These are phyloP conservation scores for Drosophila seguyi DNA, from an alignment of 1,140 invertebrate species.

Conservation along the genomic window DNA sequence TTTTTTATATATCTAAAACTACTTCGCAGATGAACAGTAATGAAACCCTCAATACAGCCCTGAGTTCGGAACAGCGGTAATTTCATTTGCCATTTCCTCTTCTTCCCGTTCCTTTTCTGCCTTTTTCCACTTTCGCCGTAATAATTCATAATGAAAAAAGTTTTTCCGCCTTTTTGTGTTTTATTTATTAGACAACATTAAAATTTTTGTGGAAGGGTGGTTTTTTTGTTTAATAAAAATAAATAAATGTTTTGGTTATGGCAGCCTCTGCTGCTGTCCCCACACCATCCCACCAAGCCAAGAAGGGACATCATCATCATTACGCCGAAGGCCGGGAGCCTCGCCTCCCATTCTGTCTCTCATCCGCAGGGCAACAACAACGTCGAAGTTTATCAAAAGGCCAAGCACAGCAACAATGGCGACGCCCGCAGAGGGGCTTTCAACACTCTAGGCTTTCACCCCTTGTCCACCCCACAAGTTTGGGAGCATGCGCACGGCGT, in stretches of 20 bases:
- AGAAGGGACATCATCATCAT: conserved; percentile 68
- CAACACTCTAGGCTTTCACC: neutral
- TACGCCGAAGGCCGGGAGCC: conserved; percentile 33
- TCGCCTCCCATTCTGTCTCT: conserved; percentile 24
- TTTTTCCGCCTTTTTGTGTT: conserved; percentile 53
- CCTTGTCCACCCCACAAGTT: neutral
- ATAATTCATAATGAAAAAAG: conserved; percentile 83
- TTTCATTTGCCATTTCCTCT: conserved; percentile 43
- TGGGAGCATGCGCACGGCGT: conserved; percentile 61
- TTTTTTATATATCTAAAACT: neutral
- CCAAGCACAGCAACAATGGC: conserved; percentile 70
- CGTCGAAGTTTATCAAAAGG: conserved; percentile 78
- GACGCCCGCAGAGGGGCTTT: conserved; percentile 22
- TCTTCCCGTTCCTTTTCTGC: neutral
- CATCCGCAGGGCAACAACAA: conserved; percentile 17
- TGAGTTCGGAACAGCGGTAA: conserved; percentile 45
- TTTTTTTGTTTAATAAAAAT: conserved; percentile 76
- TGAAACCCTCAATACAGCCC: conserved; percentile 59
- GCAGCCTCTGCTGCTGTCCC: conserved; percentile 4
- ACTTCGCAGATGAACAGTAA: conserved; percentile 17
- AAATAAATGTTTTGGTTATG: conserved; percentile 74
- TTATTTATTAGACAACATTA: conserved; percentile 54
- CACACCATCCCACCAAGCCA: neutral
- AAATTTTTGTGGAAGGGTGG: conserved; percentile 36
- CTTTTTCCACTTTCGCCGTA: conserved; percentile 48